Evolutionary conservation across 2,888 invertebrate species (phyloP).

Genomic region (Kryphioiulus occultus): DNA sequence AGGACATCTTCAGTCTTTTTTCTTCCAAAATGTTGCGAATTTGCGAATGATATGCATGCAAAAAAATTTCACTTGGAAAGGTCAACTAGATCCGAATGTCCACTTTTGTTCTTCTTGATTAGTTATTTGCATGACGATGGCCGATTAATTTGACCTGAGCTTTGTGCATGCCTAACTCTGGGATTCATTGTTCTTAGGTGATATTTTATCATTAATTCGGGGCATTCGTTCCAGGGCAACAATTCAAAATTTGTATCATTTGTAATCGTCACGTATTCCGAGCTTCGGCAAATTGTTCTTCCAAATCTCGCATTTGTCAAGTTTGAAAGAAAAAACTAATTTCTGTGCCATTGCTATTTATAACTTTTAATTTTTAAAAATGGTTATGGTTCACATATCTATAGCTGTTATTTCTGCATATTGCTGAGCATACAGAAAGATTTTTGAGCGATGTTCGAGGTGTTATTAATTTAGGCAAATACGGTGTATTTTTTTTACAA

Average conservation of each 20-base stretch:
- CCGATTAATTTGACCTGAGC: too few relatives aligned
- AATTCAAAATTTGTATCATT: background rate
- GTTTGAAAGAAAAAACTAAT: background rate
- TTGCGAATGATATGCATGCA: background rate
- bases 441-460: background rate
- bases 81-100: background rate
- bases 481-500: background rate
- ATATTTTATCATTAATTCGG: background rate
- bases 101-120: background rate
- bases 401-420: background rate
- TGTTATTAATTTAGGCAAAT: background rate
- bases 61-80: background rate
- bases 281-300: background rate
- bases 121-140: background rate
- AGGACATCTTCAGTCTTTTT: background rate
- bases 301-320: background rate
- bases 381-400: slow-evolving; percentile 5
- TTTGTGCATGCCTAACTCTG: background rate
- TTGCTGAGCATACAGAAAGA: background rate
- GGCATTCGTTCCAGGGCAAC: background rate
- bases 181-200: background rate
- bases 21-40: too few relatives aligned
- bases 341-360: background rate
- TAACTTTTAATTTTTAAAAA: background rate
- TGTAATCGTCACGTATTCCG: background rate